Base-by-base conservation (phyloP, 2,888 invertebrate genomes). In the Xestoiulus laeticollis region DNA sequence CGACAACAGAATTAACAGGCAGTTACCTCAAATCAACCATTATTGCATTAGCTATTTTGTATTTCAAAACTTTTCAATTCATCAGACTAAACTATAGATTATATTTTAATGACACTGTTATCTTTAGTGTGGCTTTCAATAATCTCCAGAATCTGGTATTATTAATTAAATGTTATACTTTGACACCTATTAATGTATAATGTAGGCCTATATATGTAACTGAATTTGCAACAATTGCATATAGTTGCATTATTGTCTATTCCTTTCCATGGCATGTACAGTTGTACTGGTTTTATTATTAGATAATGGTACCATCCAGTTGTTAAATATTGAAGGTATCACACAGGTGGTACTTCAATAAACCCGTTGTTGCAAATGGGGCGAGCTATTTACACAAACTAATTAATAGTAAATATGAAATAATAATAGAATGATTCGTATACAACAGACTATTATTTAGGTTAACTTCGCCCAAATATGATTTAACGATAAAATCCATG, bases 371-470 rank as follows among this genome's bases (percentile, higher is more conserved):
- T 14, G 78, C 30, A 22, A 26, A 68, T 68, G 26, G 22, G 22
- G 22, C 68, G 68, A 78, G 22, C 78, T 78, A 30, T 78, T 78
- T 78, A 14, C 78, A 78, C 30, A 78, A 78, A 78, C 78, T 78
- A 78, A 78, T 78, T 78, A 78, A 78, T 78, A 26, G 78, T 30
- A 78, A 78, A 78, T 30, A 78, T 12, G 14, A 30, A 78, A 78
- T 78, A 30, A 30, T 78, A 78, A 30, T 30, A 78, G 30, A 78
- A 30, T 30, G 78, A 78, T 30, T 78, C 1, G 14, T n/a, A n/a
- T 30, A 78, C 4, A 22, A 30, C 14, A 48, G 14, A 1, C 30
- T 26, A 78, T 78, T 68, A 68, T 78, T 22, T 78, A 78, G 30
- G 78, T 78, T 30, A 78, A 12, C 78, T 30, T 30, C 78, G 3